Evolutionary conservation across 2,113 vertebrate genomes (phyloP).

Genomic region (Platichthys flesus): DNA sequence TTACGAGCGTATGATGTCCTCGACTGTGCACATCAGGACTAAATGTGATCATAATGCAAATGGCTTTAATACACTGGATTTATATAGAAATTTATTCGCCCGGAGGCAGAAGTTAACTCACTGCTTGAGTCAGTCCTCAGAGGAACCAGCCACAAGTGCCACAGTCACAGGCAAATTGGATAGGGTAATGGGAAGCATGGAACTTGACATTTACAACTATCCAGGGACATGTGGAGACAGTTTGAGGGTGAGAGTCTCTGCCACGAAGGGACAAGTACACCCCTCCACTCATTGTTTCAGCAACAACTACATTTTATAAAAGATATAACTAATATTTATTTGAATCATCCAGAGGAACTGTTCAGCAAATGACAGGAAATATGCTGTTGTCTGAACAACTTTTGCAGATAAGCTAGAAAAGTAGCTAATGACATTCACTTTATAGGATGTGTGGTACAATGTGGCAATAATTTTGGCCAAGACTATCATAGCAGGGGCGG

Average conservation of each 20-base stretch:
- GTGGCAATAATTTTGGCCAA: no score
- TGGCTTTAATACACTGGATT: constrained; percentile 27
- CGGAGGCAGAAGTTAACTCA: constrained; percentile 40
- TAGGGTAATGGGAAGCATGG: constrained; percentile 40
- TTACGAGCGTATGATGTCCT: constrained; percentile 30
- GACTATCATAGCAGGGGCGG: no score
- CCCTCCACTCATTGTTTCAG: no score
- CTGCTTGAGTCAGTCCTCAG: constrained; percentile 37
- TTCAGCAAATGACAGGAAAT: background rate
- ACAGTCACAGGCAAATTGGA: constrained; percentile 25
- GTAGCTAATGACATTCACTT: background rate
- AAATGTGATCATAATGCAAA: constrained; percentile 18
- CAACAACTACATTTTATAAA: background rate
- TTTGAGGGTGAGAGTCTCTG: background rate
- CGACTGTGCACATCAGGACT: constrained; percentile 15
- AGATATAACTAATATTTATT: background rate
- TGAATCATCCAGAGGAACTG: no score
- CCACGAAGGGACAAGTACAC: background rate
- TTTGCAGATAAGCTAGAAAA: background rate
- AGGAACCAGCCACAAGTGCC: constrained; percentile 23
- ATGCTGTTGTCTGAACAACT: background rate
- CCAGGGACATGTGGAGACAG: constrained; percentile 6
- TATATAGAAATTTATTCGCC: constrained; percentile 25
- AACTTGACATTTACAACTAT: constrained; percentile 1
- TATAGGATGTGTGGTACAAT: background rate